These are phyloP conservation scores for Ctenicera cuprea DNA, from an alignment of 2,888 invertebrate genomes.

Conservation along the genomic window DNA sequence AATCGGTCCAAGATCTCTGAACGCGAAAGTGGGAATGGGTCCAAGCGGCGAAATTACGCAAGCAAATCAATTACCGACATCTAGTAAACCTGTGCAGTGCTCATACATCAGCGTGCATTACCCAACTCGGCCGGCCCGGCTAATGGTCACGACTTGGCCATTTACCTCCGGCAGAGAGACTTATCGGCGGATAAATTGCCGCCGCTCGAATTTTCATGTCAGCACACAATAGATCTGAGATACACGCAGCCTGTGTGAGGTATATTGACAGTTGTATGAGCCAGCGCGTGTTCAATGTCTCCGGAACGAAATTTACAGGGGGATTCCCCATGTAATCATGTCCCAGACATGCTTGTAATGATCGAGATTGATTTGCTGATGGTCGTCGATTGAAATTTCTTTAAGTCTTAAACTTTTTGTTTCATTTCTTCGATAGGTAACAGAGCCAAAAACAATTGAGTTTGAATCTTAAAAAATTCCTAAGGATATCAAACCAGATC, in stretches of 20 bases:
- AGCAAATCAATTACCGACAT: constrained; percentile 62
- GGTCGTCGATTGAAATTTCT: not conserved
- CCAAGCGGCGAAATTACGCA: constrained; percentile 51
- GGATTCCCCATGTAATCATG: constrained; percentile 21
- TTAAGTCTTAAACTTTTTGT: no score
- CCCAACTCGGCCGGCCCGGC: constrained; percentile 63
- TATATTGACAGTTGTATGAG: constrained; percentile 71
- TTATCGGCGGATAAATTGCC: constrained; percentile 76
- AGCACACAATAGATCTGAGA: constrained; percentile 71
- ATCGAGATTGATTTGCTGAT: not conserved
- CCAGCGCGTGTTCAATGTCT: constrained; percentile 64
- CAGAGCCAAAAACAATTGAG: not conserved
- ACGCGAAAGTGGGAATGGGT: constrained; percentile 39
- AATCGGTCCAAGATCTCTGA: not conserved
- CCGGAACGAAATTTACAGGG: constrained; percentile 54
- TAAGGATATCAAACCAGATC: not conserved
- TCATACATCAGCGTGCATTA: constrained; percentile 64
- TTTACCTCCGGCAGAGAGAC: constrained; percentile 78
- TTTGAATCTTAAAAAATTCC: not conserved
- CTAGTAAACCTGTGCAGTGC: constrained; percentile 55
- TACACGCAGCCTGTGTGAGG: constrained; percentile 70
- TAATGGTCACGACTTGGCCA: constrained; percentile 79
- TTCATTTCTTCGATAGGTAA: no score
- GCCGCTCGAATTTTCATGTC: constrained; percentile 76
- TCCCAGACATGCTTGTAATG: not conserved